Percentiles rank a stretch among this genome's conserved stretches.
Evolutionary conservation across 92 coral and sea anemone genomes (phyloP).

Genomic region (Pocillopora meandrina): DNA sequence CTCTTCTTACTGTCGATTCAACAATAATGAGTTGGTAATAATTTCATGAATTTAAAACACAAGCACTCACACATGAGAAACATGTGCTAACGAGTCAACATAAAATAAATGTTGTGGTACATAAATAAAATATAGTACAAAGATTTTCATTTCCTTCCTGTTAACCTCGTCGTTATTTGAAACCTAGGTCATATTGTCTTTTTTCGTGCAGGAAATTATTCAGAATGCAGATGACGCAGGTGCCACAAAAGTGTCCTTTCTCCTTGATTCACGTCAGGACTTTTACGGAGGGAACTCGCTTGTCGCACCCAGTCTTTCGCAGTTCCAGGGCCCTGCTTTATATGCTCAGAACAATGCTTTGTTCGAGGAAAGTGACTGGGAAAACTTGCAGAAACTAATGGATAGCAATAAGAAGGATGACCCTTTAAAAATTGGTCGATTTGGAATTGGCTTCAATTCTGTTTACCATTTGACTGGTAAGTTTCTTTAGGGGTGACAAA

Average conservation of each 20-base stretch:
- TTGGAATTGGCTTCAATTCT: conserved; percentile 94
- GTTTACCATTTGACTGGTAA: conserved; percentile 91
- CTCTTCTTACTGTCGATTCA: no score
- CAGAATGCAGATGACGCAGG: conserved; percentile 98
- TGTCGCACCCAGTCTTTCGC: conserved; percentile 52
- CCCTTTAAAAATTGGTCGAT: conserved; percentile 92
- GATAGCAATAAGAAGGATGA: conserved; percentile 84
- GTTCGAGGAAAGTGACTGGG: conserved; percentile 86
- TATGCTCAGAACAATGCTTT: conserved; percentile 82
- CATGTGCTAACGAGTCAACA: no score
- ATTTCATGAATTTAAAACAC: no score
- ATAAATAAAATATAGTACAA: no score
- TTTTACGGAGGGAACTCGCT: conserved; percentile 68
- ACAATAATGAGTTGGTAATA: no score
- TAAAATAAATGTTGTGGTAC: no score
- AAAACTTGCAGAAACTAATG: conserved; percentile 81
- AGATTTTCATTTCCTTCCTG: no score
- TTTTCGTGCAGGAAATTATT: conserved; percentile 66
- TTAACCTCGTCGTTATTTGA: no score
- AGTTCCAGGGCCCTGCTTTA: conserved; percentile 93
- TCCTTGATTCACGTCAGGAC: conserved; percentile 73
- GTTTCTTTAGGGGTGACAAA: background rate
- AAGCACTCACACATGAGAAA: no score
- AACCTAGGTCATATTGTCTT: no score
- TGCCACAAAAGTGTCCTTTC: conserved; percentile 72